Conservation (phyloP, 2,113 vertebrate genomes). For the Sinocyclocheilus anophthalmus region DNA sequence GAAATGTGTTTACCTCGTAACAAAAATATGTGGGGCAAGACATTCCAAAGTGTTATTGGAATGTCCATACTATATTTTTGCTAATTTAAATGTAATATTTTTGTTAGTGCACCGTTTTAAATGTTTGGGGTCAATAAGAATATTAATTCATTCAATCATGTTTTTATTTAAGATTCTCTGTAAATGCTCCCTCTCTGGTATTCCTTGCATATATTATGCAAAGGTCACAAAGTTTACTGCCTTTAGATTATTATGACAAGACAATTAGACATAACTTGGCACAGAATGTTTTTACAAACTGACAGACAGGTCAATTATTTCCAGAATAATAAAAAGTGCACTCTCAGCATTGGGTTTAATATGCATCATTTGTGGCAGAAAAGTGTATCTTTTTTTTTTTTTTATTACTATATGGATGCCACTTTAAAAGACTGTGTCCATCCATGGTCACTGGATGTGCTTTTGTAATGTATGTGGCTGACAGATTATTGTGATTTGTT, state of each 20-base stretch:
- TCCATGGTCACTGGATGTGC: not conserved
- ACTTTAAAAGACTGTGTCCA: not conserved
- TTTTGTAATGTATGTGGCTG: not conserved
- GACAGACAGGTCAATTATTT: not conserved
- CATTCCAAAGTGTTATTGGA: not conserved
- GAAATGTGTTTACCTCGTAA: not conserved
- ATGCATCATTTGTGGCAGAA: not conserved
- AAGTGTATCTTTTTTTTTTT: not conserved
- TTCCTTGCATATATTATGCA: not conserved
- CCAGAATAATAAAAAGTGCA: not conserved
- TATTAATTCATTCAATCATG: no score
- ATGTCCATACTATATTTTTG: not conserved
- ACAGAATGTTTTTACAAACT: not conserved
- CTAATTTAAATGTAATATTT: not conserved
- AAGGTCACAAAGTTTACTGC: not conserved
- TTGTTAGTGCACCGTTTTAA: not conserved
- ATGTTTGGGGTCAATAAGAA: no score
- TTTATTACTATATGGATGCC: not conserved
- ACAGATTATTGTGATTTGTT: slow-evolving; percentile 22
- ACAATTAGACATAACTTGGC: not conserved
- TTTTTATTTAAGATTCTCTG: not conserved
- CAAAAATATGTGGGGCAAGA: not conserved
- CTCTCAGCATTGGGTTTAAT: not conserved
- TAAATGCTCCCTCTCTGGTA: not conserved
- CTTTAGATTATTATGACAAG: not conserved